These are phyloP conservation scores for Dastarcus helophoroides DNA, from an alignment of 2,888 invertebrate genomes.

Conservation along the genomic window DNA sequence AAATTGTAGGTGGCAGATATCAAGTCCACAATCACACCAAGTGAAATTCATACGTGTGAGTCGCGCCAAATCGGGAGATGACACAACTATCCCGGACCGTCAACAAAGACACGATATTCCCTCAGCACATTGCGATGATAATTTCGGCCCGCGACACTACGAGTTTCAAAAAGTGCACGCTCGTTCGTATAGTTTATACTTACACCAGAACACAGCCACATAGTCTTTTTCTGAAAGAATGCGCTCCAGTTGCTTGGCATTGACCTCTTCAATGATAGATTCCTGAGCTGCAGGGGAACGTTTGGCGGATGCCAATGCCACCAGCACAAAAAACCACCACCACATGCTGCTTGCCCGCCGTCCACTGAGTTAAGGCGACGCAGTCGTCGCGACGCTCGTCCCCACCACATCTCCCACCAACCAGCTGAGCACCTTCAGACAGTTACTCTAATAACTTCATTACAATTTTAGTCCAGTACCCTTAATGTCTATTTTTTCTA, in stretches of 20 bases:
- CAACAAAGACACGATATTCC: conserved; percentile 6
- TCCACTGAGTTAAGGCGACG: conserved; percentile 28
- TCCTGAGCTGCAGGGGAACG: conserved; percentile 38
- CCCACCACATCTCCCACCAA: conserved; percentile 17
- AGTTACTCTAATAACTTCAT: too few species aligned
- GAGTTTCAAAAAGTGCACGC: too few species aligned
- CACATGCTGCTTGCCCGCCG: conserved; percentile 38
- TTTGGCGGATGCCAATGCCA: conserved; percentile 38
- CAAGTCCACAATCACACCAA: too few species aligned
- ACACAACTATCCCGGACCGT: conserved; percentile 24
- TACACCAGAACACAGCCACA: conserved; percentile 94
- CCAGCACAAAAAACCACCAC: conserved; percentile 45
- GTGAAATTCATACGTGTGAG: too few species aligned
- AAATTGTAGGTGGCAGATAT: too few species aligned
- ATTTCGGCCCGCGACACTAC: background rate
- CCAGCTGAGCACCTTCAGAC: too few species aligned
- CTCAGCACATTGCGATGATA: background rate
- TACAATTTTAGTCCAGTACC: too few species aligned
- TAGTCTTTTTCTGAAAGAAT: conserved; percentile 84
- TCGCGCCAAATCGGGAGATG: conserved; percentile 37
- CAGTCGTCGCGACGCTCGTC: conserved; percentile 29
- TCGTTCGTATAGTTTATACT: too few species aligned
- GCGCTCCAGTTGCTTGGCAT: conserved; percentile 83
- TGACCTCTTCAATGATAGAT: conserved; percentile 85
- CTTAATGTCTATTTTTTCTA: too few species aligned